Percentiles rank a stretch among this genome's conserved stretches.
Conservation (phyloP, 2,888 invertebrate genomes). For the Dasysyrphus albostriatus region DNA sequence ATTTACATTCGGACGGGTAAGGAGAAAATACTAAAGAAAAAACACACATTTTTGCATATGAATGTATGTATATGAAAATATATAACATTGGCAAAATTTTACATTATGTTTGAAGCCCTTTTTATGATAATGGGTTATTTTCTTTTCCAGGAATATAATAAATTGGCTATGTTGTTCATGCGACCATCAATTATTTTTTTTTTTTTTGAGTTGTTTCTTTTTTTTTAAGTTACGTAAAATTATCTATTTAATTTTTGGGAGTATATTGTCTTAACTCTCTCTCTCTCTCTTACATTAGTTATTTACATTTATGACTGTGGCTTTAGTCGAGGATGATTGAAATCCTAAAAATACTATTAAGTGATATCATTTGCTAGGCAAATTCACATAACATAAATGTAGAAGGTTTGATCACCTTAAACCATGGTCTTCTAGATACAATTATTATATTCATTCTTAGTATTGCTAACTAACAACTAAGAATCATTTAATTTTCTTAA, state of each 20-base stretch:
- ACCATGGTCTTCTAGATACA: not conserved
- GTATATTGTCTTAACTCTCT: not conserved
- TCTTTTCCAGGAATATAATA: not conserved
- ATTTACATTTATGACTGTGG: not conserved
- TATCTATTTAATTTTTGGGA: conserved; percentile 1
- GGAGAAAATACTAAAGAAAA: not conserved
- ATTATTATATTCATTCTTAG: not conserved
- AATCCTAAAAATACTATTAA: not conserved
- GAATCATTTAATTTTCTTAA: not conserved
- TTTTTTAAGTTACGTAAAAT: not conserved
- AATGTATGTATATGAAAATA: not conserved
- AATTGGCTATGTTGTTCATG: not conserved
- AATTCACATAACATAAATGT: no score
- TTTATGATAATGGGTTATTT: not conserved
- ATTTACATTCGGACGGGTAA: not conserved
- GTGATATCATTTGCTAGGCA: not conserved
- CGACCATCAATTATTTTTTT: not conserved
- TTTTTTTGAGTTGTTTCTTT: not conserved
- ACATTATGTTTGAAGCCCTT: not conserved
- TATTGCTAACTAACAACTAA: not conserved
- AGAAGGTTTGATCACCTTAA: no score
- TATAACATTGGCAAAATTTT: not conserved
- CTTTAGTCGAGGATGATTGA: not conserved
- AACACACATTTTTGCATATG: not conserved
- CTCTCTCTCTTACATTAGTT: not conserved